Conservation (phyloP, 2,888 invertebrate genomes). For the Drosophila emarginata region DNA sequence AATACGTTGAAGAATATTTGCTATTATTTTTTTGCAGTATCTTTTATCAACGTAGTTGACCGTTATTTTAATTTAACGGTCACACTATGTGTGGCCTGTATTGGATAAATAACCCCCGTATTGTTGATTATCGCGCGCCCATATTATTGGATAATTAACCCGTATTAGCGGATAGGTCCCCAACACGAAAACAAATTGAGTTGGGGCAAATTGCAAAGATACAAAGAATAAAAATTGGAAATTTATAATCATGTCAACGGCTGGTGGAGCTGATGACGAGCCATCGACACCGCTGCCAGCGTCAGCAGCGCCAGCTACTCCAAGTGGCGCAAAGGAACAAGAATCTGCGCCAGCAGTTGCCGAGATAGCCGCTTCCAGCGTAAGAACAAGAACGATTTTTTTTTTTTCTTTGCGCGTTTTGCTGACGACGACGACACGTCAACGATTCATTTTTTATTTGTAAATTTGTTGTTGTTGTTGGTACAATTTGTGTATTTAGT, state of each 20-base stretch:
- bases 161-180: neutral
- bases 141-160: neutral
- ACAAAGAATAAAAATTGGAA: slow-evolving; percentile 20
- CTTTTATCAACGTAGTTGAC: neutral
- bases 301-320: slow-evolving; percentile 30
- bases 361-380: slow-evolving; percentile 82
- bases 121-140: neutral
- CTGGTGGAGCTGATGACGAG: slow-evolving; percentile 63
- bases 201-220: slow-evolving; percentile 5
- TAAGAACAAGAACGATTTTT: slow-evolving; percentile 59
- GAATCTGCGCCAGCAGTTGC: slow-evolving; percentile 71
- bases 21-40: neutral
- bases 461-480: slow-evolving; percentile 13
- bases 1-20: neutral
- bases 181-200: slow-evolving; percentile 5
- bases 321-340: slow-evolving; percentile 16
- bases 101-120: neutral
- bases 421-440: slow-evolving; percentile 65
- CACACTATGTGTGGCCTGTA: neutral
- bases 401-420: slow-evolving; percentile 33
- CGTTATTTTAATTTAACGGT: neutral
- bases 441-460: slow-evolving; percentile 12
- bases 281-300: slow-evolving; percentile 41
- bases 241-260: slow-evolving; percentile 56
- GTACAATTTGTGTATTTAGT: slow-evolving; percentile 11